Conservation (phyloP, 2,888 invertebrate genomes). For the Tuta absoluta region DNA sequence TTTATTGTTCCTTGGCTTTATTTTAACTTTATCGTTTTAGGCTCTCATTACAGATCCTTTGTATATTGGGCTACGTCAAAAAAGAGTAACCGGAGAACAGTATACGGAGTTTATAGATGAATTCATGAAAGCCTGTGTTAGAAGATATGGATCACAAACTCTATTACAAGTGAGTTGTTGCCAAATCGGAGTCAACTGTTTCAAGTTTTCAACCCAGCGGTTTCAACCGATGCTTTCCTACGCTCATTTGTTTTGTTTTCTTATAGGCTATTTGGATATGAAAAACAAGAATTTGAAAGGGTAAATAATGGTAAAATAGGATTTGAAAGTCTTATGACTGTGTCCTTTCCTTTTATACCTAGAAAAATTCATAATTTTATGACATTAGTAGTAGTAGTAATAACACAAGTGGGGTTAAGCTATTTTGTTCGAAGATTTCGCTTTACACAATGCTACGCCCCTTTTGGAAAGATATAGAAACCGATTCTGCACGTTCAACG, state of each 20-base stretch:
- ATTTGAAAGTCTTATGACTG: too few species aligned
- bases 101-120: conserved; percentile 96
- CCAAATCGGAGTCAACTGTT: too few species aligned
- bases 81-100: conserved; percentile 87
- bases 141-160: conserved; percentile 87
- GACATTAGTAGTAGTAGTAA: too few species aligned
- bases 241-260: too few species aligned
- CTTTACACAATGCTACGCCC: conserved; percentile 94
- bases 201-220: too few species aligned
- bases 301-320: too few species aligned
- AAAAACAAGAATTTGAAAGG: too few species aligned
- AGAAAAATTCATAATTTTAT: too few species aligned
- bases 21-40: conserved; percentile 65
- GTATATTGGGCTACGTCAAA: conserved; percentile 93
- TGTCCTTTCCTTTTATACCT: too few species aligned
- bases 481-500: conserved; percentile 96
- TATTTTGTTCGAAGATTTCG: conserved; percentile 99
- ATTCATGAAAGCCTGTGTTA: conserved; percentile 94
- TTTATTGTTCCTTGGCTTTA: background rate
- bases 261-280: too few species aligned
- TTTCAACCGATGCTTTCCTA: too few species aligned
- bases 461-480: conserved; percentile 93
- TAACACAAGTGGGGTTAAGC: too few species aligned
- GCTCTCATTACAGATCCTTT: conserved; percentile 91
- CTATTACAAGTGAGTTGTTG: conserved; percentile 84